A percentile compares a stretch with the other conserved stretches of the same genome.
Evolutionary conservation across 1,140 invertebrate genomes (phyloP).

Genomic region (Lutraria rhynchaena): DNA sequence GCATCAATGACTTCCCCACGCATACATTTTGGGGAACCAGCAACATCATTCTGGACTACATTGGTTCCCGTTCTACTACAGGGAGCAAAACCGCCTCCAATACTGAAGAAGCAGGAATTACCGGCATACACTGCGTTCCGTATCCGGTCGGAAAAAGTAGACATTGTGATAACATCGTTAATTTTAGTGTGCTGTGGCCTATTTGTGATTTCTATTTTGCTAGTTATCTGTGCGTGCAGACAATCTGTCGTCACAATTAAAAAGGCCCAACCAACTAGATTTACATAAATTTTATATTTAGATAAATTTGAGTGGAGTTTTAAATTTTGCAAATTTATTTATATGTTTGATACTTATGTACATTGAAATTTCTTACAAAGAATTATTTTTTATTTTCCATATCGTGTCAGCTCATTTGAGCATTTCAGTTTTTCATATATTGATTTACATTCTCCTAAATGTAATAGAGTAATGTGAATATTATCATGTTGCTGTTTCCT

Average conservation of each 20-base stretch:
- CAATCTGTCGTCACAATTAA: background rate
- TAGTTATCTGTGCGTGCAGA: constrained; percentile 25
- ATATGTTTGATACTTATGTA: too few species aligned
- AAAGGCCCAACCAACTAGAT: too few species aligned
- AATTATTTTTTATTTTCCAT: too few species aligned
- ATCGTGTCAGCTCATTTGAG: too few species aligned
- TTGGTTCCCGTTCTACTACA: constrained; percentile 34
- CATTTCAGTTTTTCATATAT: too few species aligned
- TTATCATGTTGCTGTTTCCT: too few species aligned
- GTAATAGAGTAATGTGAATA: too few species aligned
- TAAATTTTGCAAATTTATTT: too few species aligned
- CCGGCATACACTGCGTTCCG: constrained; percentile 18
- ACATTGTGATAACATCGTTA: constrained; percentile 25
- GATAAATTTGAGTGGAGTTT: too few species aligned
- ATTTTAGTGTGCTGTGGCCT: constrained; percentile 20
- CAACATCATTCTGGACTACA: constrained; percentile 41
- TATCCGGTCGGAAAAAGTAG: constrained; percentile 11
- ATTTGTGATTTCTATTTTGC: constrained; percentile 3
- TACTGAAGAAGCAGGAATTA: background rate
- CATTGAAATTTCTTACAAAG: too few species aligned
- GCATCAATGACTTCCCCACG: constrained; percentile 6
- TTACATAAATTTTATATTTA: too few species aligned
- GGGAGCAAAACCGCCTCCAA: background rate
- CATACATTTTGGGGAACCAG: constrained; percentile 34
- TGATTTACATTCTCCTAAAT: too few species aligned